Percentiles rank a stretch among this genome's conserved stretches.
Evolutionary conservation across 2,113 vertebrate genomes (phyloP).

Genomic region (Siniperca chuatsi): DNA sequence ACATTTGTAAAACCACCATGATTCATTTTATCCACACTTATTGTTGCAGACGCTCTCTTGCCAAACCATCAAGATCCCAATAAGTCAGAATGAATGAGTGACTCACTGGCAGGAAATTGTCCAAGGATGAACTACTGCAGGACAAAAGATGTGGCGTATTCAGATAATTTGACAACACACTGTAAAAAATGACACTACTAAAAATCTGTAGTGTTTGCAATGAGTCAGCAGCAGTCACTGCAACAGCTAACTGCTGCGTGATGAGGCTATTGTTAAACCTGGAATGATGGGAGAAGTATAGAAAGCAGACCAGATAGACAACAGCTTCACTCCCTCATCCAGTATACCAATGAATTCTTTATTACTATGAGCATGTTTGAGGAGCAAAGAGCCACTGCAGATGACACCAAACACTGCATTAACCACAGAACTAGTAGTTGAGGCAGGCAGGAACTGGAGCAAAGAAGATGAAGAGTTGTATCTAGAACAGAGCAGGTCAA

Average conservation of each 20-base stretch:
- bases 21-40: constrained; percentile 2
- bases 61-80: constrained; percentile 23
- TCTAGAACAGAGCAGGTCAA: constrained; percentile 14
- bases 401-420: constrained; percentile 32
- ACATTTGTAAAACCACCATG: constrained; percentile 5
- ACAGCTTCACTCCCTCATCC: background rate
- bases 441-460: constrained; percentile 37
- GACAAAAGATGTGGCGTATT: constrained; percentile 19
- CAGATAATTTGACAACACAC: constrained; percentile 7
- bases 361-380: constrained; percentile 27
- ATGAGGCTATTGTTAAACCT: background rate
- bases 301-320: constrained; percentile 12
- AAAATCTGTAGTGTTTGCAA: constrained; percentile 1
- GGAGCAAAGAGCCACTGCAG: constrained; percentile 26
- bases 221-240: constrained; percentile 19
- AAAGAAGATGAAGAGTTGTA: constrained; percentile 4
- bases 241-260: background rate
- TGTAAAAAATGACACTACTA: background rate
- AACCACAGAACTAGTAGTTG: constrained; percentile 1
- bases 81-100: constrained; percentile 26
- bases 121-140: constrained; percentile 13
- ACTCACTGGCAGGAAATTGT: constrained; percentile 28
- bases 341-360: constrained; percentile 47
- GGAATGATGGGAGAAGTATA: background rate
- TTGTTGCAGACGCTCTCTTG: background rate